Base-by-base conservation (phyloP, 2,797 vertebrate genomes). In the Huso huso region DNA sequence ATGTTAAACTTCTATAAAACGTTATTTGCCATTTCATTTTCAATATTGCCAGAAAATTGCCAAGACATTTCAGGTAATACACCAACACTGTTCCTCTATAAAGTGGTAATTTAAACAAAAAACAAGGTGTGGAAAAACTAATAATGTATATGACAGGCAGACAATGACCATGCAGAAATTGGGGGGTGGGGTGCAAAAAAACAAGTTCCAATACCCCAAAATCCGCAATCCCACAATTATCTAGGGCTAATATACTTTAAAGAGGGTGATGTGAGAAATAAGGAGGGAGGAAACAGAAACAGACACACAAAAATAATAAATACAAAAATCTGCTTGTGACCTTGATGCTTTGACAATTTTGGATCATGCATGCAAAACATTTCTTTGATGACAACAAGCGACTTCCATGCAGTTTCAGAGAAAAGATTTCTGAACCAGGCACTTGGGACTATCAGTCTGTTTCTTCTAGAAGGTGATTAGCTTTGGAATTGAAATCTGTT, bases 271-370 rank as follows among this genome's bases (percentile, higher is more conserved):
- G 52, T 55, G 9, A 10, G 5, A 55, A 55, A 18, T 10, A 23
- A 67, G 66, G 55, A 67, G 64, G 51, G 59, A 57, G 55, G 18
- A 66, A 63, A 70, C 66, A 68, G 69, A 63, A 55, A 62, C 13
- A n/a, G 49, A 61, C 69, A 49, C 37, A 6, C 1, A 73, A 6
- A 66, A 74, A 73, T 79, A 6, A 76, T 75, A 69, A 73, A 74
- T 51, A 55, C 76, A 69, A 75, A 81, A 81, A 76, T 83, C 70
- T 76, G 69, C 76, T 80, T 74, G 68, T 78, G 81, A 87, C 75
- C 83, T 83, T 66, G 73, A 82, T 76, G 80, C 80, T 87, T 86
- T 88, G 87, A 89, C 87, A 90, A 86, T 87, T 88, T 89, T 87
- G 86, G 85, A 85, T 90, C 81, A 76, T 76, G 84, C 87, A 87